A percentile compares a stretch with the other conserved stretches of the same genome.
Evolutionary conservation across 2,797 vertebrate genomes (phyloP).

Genomic region (Scomberomorus guttatus): DNA sequence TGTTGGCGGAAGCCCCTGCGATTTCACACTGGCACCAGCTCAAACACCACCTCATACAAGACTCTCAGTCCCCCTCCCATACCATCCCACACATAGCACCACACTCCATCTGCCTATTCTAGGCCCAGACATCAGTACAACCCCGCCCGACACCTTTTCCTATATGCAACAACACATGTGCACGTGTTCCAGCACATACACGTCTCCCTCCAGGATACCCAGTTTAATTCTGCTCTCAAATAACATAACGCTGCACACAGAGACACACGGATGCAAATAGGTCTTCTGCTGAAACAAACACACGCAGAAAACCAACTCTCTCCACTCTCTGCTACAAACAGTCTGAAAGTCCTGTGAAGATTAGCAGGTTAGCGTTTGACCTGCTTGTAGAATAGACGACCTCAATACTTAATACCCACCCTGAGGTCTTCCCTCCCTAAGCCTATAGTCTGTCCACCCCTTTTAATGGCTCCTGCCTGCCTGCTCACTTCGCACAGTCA

Average conservation of each 20-base stretch:
- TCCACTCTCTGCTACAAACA: conserved; percentile 40
- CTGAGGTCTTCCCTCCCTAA: conserved; percentile 73
- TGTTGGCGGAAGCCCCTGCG: conserved; percentile 76
- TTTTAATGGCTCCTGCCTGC: conserved; percentile 79
- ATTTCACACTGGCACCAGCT: conserved; percentile 82
- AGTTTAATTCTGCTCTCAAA: conserved; percentile 37
- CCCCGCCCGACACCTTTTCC: conserved; percentile 57
- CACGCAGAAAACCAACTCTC: conserved; percentile 34
- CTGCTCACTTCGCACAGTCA: conserved; percentile 73
- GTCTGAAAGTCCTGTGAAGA: conserved; percentile 64
- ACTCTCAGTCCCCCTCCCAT: conserved; percentile 52
- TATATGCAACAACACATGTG: conserved; percentile 34
- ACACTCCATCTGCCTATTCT: conserved; percentile 70
- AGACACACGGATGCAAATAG: conserved; percentile 41
- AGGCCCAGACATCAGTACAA: conserved; percentile 60
- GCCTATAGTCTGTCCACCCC: conserved; percentile 72
- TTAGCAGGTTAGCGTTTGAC: conserved; percentile 81
- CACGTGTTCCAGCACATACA: conserved; percentile 44
- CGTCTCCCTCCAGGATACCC: conserved; percentile 37
- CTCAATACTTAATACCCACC: conserved; percentile 76
- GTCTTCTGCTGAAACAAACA: conserved; percentile 43
- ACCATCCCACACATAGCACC: conserved; percentile 64
- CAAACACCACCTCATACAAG: conserved; percentile 72
- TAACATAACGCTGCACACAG: conserved; percentile 36
- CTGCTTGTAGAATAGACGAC: conserved; percentile 72